phyloP scores from a whole-genome alignment of 2,113 vertebrate genomes.

The Anolis carolinensis region DNA sequence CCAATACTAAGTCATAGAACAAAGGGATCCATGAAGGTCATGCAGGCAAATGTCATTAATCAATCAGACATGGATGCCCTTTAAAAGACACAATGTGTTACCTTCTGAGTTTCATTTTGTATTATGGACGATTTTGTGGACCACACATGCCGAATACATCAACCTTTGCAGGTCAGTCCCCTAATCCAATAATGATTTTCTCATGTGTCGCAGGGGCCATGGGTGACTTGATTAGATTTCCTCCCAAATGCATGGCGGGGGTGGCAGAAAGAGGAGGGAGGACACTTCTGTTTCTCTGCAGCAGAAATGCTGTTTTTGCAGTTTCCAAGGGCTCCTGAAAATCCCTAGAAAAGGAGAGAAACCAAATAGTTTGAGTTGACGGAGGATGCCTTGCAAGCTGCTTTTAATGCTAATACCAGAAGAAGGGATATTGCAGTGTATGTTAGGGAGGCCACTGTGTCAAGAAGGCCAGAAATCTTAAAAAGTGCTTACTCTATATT shows the following conservation, averaged over 20 bases:
- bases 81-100: not conserved
- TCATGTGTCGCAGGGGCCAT: conserved; percentile 2
- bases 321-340: not conserved
- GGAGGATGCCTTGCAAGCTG: too few relatives aligned
- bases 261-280: not conserved
- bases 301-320: not conserved
- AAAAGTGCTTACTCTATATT: too few relatives aligned
- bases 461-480: too few relatives aligned
- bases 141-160: conserved; percentile 33
- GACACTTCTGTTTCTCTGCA: not conserved
- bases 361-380: not conserved
- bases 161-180: conserved; percentile 13
- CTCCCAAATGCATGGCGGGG: not conserved
- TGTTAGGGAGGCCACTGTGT: too few relatives aligned
- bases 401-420: too few relatives aligned
- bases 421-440: too few relatives aligned
- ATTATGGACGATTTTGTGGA: conserved; percentile 24
- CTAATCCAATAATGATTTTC: conserved; percentile 19
- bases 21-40: not conserved
- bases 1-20: not conserved
- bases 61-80: not conserved
- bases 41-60: not conserved
- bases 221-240: conserved; percentile 16
- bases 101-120: conserved; percentile 14
- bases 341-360: not conserved